Evolutionary conservation across 2,888 invertebrate species (phyloP), one percentile per base, ranked within the genome.

Genomic region (Polydrusus cervinus): DNA sequence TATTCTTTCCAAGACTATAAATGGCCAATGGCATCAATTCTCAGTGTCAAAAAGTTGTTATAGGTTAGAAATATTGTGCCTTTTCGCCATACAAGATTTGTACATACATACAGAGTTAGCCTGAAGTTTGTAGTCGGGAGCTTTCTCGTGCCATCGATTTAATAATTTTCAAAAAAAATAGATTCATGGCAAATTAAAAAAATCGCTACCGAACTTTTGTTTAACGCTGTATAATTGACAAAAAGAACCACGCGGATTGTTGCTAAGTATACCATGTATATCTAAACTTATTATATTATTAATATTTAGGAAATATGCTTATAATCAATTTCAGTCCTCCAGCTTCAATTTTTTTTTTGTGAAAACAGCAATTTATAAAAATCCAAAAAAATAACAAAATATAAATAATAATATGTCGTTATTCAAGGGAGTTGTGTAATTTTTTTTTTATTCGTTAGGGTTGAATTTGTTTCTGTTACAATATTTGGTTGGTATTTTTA

Each of bases 281-380:
- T 85, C 66, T 84, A 85, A 83, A 83, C 83, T 84, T 84, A 85
- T 82, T 80, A 83, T 82, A 81, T 82, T 51, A 84, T 82, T 82
- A 83, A 82, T 82, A 84, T 82, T 80, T 84, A 85, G 83, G 84
- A 82, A 82, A 81, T 85, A 85, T 86, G 86, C 86, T 86, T 86
- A 85, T 85, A 84, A 83, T 83, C 81, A 84, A 82, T 84, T 82
- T 85, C 84, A 85, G 84, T 86, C 85, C 84, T 86, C 84, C 84
- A 83, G 84, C 84, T 84, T 81, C 79, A 80, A 25, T 82, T 82
- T 83, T 82, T 82, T 82, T 82, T 82, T 80, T 82, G 82, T 81
- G 82, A 79, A 80, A 14, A 81, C 84, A 81, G 82, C 85, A 84
- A 18, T 51, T 61, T 81, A 83, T 83, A 81, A 83, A 84, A 86